Conservation (phyloP, 2,113 vertebrate genomes). For the Pelecanoides urinatrix region DNA sequence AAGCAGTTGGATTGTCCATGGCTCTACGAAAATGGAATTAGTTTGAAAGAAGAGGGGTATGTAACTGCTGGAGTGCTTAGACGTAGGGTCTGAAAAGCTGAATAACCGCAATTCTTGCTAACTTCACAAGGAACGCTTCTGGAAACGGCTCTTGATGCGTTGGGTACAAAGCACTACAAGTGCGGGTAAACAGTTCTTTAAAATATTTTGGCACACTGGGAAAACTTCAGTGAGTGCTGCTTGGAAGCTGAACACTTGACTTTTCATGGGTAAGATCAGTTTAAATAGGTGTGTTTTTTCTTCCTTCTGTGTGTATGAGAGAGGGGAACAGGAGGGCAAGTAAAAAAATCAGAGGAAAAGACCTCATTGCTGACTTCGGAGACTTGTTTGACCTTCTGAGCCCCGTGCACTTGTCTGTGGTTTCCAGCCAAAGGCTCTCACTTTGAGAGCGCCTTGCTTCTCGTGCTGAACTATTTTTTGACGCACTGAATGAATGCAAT, state of each 20-base stretch:
- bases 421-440: slow-evolving; percentile 70
- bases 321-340: slow-evolving; percentile 59
- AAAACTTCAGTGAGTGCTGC: slow-evolving; percentile 27
- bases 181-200: slow-evolving; percentile 49
- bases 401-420: slow-evolving; percentile 47
- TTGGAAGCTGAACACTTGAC: slow-evolving; percentile 35
- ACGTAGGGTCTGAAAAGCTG: slow-evolving; percentile 3
- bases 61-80: background rate
- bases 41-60: background rate
- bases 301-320: slow-evolving; percentile 32
- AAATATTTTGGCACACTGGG: slow-evolving; percentile 39
- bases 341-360: slow-evolving; percentile 46
- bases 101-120: background rate
- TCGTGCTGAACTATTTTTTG: slow-evolving; percentile 72
- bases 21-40: background rate
- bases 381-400: slow-evolving; percentile 57
- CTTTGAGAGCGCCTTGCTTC: slow-evolving; percentile 55
- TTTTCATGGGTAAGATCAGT: slow-evolving; percentile 48
- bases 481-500: slow-evolving; percentile 73
- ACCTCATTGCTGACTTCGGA: slow-evolving; percentile 20
- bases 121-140: slow-evolving; percentile 37
- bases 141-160: slow-evolving; percentile 33
- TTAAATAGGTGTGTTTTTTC: slow-evolving; percentile 59
- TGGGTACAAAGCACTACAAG: slow-evolving; percentile 51
- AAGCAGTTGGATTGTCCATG: background rate